phyloP scores from a whole-genome alignment of 2,113 vertebrate species.

The Trichechus manatus region DNA sequence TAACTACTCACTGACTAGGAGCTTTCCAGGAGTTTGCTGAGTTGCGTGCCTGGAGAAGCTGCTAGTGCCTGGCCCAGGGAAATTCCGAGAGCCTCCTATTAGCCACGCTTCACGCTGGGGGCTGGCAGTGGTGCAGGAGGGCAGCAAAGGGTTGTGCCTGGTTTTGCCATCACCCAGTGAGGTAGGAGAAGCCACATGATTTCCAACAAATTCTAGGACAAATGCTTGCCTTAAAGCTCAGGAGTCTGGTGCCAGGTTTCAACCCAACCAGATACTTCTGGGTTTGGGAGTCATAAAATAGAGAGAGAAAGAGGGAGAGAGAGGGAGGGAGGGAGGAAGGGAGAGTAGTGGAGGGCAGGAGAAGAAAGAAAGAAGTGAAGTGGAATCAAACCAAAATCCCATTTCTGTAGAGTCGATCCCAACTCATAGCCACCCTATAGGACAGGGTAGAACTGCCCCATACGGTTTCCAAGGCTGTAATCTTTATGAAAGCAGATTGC shows the following conservation, averaged over 20 bases:
- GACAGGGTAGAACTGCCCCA: not conserved
- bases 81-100: not conserved
- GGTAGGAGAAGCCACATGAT: slow-evolving; percentile 63
- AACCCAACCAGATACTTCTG: slow-evolving; percentile 75
- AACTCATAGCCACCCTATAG: not conserved
- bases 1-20: not conserved
- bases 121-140: no score
- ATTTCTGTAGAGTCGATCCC: not conserved
- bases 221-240: slow-evolving; percentile 85
- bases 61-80: not conserved
- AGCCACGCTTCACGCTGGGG: not conserved
- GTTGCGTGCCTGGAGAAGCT: not conserved
- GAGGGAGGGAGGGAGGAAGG: not conserved
- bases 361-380: not conserved
- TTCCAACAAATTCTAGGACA: slow-evolving; percentile 84
- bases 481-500: not conserved
- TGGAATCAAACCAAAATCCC: not conserved
- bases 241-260: slow-evolving; percentile 82
- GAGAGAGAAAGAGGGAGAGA: not conserved
- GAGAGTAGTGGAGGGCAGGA: not conserved
- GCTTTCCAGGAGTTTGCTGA: not conserved
- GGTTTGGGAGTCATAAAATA: slow-evolving; percentile 75
- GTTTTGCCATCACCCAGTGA: not conserved
- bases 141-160: not conserved
- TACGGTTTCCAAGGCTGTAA: not conserved